Percentiles rank a stretch among this genome's conserved stretches.
phyloP scores from a whole-genome alignment of 2,888 invertebrate genomes.

The Plusia festucae region DNA sequence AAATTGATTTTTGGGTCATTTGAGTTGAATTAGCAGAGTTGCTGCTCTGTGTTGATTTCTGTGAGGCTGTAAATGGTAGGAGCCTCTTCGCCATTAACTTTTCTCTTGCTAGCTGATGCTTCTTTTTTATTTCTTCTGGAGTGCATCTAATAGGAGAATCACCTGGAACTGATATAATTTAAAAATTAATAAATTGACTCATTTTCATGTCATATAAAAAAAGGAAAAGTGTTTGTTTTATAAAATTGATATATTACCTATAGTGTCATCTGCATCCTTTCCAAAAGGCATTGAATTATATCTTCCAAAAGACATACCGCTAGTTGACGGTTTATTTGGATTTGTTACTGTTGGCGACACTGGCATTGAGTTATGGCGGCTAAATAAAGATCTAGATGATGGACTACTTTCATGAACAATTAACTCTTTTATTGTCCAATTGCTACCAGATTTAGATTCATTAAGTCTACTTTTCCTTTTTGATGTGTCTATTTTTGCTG shows the following conservation, averaged over 20 bases:
- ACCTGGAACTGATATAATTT: constrained; percentile 56
- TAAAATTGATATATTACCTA: constrained; percentile 58
- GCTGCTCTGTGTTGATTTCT: constrained; percentile 57
- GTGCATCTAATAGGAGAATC: constrained; percentile 86
- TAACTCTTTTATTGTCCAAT: constrained; percentile 75
- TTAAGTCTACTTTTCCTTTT: constrained; percentile 51
- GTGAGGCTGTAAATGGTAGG: constrained; percentile 78
- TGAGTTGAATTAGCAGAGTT: constrained; percentile 29
- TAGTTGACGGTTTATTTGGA: constrained; percentile 77
- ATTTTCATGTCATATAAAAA: too few relatives aligned
- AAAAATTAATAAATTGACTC: not conserved
- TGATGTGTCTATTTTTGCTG: constrained; percentile 64
- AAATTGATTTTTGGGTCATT: constrained; percentile 20
- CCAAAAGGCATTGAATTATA: constrained; percentile 85
- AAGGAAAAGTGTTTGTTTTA: too few relatives aligned
- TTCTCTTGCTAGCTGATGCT: constrained; percentile 90
- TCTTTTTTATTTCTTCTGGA: constrained; percentile 90
- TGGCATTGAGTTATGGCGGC: constrained; percentile 85
- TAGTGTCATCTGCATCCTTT: constrained; percentile 64
- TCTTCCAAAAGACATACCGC: constrained; percentile 80
- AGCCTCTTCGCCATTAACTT: constrained; percentile 88
- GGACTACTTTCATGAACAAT: constrained; percentile 73
- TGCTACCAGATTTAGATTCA: constrained; percentile 44
- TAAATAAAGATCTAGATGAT: constrained; percentile 75
- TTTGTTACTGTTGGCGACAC: constrained; percentile 77